Percentiles rank a stretch among this genome's conserved stretches.
These are phyloP conservation scores for Hylaeus anthracinus DNA, from an alignment of 1,140 invertebrate genomes.

Conservation along the genomic window DNA sequence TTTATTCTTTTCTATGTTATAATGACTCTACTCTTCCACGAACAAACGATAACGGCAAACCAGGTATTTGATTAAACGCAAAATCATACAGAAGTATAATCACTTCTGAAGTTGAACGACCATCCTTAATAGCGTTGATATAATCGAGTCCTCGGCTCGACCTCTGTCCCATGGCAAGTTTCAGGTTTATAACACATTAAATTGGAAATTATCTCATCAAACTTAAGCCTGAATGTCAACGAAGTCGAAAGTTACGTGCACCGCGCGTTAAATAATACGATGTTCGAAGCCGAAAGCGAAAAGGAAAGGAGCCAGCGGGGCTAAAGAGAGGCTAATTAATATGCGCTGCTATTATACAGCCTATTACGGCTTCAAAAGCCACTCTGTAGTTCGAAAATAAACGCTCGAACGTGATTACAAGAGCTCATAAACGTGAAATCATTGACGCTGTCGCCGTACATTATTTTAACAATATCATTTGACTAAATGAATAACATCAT, in stretches of 20 bases:
- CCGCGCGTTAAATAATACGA: constrained; percentile 42
- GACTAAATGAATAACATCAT: no score
- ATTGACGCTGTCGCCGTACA: neutral
- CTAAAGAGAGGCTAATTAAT: constrained; percentile 45
- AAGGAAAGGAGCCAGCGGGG: neutral
- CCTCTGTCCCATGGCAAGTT: constrained; percentile 1
- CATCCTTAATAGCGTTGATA: neutral
- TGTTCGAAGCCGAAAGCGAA: constrained; percentile 15
- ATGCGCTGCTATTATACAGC: constrained; percentile 20
- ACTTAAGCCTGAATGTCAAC: constrained; percentile 28
- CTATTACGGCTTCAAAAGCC: neutral
- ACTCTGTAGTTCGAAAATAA: neutral
- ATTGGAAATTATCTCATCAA: constrained; percentile 46
- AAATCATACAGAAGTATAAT: neutral
- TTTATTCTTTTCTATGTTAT: neutral
- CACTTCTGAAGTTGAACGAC: neutral
- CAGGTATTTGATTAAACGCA: neutral
- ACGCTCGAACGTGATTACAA: neutral
- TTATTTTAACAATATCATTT: no score
- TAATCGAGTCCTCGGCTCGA: neutral
- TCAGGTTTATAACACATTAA: constrained; percentile 40
- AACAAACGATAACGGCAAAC: no score
- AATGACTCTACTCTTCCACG: no score
- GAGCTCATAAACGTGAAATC: neutral
- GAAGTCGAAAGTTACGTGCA: constrained; percentile 45